These are phyloP conservation scores for Metaphire vulgaris DNA, from an alignment of 1,140 invertebrate species.

Conservation along the genomic window DNA sequence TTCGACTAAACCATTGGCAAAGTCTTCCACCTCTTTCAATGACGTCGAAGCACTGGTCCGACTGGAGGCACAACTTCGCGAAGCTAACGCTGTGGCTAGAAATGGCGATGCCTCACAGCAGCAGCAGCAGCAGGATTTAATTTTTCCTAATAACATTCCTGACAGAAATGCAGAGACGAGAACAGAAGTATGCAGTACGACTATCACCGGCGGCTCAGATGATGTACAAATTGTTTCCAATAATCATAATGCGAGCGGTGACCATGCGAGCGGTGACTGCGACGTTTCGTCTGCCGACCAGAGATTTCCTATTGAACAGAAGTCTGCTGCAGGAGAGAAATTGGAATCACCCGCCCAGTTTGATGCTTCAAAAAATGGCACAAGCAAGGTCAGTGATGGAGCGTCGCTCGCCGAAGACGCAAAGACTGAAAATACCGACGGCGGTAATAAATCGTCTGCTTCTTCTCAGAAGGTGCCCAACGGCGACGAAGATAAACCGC, in stretches of 20 bases:
- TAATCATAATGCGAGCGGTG: background rate
- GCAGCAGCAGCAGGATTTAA: background rate
- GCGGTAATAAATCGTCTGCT: background rate
- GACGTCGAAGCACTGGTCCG: background rate
- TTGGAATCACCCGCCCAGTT: background rate
- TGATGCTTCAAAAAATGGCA: background rate
- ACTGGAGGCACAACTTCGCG: background rate
- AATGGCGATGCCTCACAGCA: background rate
- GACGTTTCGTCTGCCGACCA: background rate
- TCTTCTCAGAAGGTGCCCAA: background rate
- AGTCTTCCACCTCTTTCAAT: background rate
- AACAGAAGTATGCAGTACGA: background rate
- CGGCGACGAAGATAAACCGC: background rate
- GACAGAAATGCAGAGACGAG: background rate
- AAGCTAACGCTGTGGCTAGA: background rate
- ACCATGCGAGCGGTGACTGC: background rate
- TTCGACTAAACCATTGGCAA: background rate
- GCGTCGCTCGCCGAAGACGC: background rate
- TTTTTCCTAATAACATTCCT: background rate
- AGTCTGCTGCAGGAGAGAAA: background rate
- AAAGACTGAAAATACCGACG: background rate
- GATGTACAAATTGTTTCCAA: too few species aligned
- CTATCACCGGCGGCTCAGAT: background rate
- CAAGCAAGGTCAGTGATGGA: background rate
- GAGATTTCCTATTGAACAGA: background rate